phyloP scores from a whole-genome alignment of 1,140 invertebrate species.

The Drosophila athabasca region DNA sequence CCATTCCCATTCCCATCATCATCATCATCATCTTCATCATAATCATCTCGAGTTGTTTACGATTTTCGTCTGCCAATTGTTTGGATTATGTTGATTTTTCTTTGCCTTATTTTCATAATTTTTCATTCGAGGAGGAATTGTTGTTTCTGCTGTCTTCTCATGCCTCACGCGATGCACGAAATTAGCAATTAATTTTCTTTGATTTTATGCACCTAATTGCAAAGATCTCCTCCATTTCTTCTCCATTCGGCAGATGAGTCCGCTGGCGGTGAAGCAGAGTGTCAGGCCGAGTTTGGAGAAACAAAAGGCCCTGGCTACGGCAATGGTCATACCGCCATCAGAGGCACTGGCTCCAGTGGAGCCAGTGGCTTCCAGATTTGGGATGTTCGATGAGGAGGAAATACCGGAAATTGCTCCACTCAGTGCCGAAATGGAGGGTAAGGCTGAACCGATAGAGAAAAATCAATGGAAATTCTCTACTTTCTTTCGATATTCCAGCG shows the following conservation, averaged over 20 bases:
- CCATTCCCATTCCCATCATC: conserved; percentile 1
- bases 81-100: conserved; percentile 48
- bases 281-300: conserved; percentile 51
- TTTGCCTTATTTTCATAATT: conserved; percentile 36
- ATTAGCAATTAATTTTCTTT: conserved; percentile 48
- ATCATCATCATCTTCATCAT: conserved; percentile 27
- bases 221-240: conserved; percentile 10
- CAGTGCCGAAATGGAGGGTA: conserved; percentile 52
- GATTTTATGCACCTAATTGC: conserved; percentile 29
- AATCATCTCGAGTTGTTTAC: conserved; percentile 49
- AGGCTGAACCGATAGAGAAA: not conserved
- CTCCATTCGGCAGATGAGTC: conserved; percentile 51
- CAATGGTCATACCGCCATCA: conserved; percentile 23
- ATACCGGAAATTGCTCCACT: conserved; percentile 59
- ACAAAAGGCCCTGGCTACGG: conserved; percentile 50
- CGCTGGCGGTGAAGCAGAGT: conserved; percentile 59
- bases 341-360: no score
- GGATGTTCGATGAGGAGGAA: conserved; percentile 61
- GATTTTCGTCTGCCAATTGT: conserved; percentile 52
- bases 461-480: not conserved
- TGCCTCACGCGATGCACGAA: conserved; percentile 60
- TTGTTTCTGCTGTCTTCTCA: conserved; percentile 19
- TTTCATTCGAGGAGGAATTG: conserved; percentile 9
- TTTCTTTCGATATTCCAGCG: conserved; percentile 12
- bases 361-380: conserved; percentile 28